Evolutionary conservation across 2,797 vertebrate species (phyloP), one percentile per base, ranked within the genome.

Genomic region (Sparidentex hasta): DNA sequence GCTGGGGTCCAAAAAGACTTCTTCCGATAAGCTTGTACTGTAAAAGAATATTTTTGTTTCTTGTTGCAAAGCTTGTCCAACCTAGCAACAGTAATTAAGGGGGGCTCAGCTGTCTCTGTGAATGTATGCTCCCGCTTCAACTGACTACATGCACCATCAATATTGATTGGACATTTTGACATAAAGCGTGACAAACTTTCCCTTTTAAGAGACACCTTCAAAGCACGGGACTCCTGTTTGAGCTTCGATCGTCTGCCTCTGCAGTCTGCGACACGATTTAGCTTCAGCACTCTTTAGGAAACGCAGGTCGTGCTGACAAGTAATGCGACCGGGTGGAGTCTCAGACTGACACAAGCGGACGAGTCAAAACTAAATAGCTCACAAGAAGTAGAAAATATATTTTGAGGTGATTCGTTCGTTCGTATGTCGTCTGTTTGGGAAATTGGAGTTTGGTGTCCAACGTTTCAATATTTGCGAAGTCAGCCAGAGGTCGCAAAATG

Each of bases 401-500:
- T 73, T 72, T 64, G 38, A 69, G 41, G 50, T 82, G 54, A 80
- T 71, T 70, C 33, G n/a, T 46, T 71, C n/a, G n/a, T n/a, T n/a
- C n/a, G n/a, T 17, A n/a, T 72, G 52, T 66, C 44, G 20, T 58
- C 25, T 11, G 47, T 71, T 79, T 55, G 43, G 50, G 66, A 82
- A 77, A 73, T n/a, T 17, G 20, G 20, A 25, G 18, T 50, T 33
- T 33, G 21, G 54, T 29, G 58, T 74, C 18, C 25, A 41, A 27
- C 25, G 16, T 69, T 52, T 86, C 51, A 51, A 27, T 44, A 46
- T 72, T 52, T 33, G 38, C 38, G 23, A 76, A 72, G 64, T 72
- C 16, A 29, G 18, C 3, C 1, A 12, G 51, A 61, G 47, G 33
- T 43, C 58, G 52, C 9, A 43, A 74, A 71, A 69, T 48, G 11